phyloP scores from a whole-genome alignment of 64 coral and sea anemone genomes.

The Trachythela sp. region DNA sequence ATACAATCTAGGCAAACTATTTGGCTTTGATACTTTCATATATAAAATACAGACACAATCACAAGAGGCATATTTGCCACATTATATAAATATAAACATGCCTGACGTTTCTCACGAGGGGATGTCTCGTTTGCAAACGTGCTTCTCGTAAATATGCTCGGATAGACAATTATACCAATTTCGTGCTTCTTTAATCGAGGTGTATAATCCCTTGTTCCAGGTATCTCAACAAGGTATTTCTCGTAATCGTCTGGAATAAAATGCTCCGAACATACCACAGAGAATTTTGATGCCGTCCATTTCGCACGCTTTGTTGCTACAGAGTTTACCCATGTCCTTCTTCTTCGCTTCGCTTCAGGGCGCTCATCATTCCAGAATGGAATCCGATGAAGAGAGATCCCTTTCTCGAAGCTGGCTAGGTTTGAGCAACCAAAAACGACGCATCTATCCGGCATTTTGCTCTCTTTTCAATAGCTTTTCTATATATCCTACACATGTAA shows the following conservation, averaged over 20 bases:
- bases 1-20: not conserved
- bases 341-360: not conserved
- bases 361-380: not conserved
- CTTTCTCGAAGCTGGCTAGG: not conserved
- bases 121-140: not conserved
- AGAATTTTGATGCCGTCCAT: not conserved
- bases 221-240: not conserved
- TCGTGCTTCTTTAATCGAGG: not conserved
- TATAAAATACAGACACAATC: too few relatives aligned
- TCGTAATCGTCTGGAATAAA: not conserved
- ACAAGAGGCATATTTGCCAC: too few relatives aligned
- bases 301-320: not conserved
- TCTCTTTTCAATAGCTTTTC: too few relatives aligned
- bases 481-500: too few relatives aligned
- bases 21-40: too few relatives aligned
- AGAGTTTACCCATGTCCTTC: slow-evolving; percentile 4
- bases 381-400: slow-evolving; percentile 15
- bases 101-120: not conserved
- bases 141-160: not conserved
- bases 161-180: not conserved
- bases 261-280: not conserved
- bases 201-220: slow-evolving; percentile 1
- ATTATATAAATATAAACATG: not conserved
- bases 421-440: too few relatives aligned
- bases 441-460: too few relatives aligned